These are phyloP conservation scores for Baronia brevicornis DNA, from an alignment of 2,888 invertebrate genomes.

Conservation along the genomic window DNA sequence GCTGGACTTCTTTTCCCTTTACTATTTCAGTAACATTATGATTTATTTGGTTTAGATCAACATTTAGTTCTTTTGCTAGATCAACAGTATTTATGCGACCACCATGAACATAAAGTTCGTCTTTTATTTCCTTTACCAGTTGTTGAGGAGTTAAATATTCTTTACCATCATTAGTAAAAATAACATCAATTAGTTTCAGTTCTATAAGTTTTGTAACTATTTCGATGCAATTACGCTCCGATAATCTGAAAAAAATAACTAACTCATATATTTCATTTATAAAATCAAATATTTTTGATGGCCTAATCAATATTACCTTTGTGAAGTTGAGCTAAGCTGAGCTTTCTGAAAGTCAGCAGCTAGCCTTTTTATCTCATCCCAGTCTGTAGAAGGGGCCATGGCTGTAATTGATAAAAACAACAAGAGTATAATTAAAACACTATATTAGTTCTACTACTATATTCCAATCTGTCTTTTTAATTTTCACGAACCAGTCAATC, in stretches of 20 bases:
- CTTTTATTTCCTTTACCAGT: conserved; percentile 90
- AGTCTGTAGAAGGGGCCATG: conserved; percentile 78
- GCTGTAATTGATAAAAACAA: conserved; percentile 4
- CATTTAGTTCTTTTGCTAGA: conserved; percentile 89
- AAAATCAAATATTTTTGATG: conserved; percentile 3
- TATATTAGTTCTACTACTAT: not conserved
- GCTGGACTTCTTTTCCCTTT: conserved; percentile 81
- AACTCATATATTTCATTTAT: conserved; percentile 1
- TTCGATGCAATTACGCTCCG: conserved; percentile 97
- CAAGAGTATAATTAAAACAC: not conserved
- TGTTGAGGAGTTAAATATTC: conserved; percentile 97
- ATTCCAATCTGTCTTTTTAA: not conserved
- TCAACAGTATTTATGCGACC: conserved; percentile 94
- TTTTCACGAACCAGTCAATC: too few species aligned
- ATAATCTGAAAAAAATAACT: conserved; percentile 79
- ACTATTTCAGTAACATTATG: conserved; percentile 81
- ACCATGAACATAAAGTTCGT: conserved; percentile 91
- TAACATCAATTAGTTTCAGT: conserved; percentile 89
- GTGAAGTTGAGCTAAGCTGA: conserved; percentile 90
- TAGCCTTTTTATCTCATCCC: conserved; percentile 98
- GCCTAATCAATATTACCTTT: conserved; percentile 76
- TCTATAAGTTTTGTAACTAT: conserved; percentile 92
- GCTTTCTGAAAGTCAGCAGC: conserved; percentile 99
- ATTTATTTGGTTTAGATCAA: conserved; percentile 88
- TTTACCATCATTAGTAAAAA: conserved; percentile 97